Percentiles rank a stretch among this genome's conserved stretches.
Conservation (phyloP, 2,888 invertebrate genomes). For the Hydrotaea diabolus region DNA sequence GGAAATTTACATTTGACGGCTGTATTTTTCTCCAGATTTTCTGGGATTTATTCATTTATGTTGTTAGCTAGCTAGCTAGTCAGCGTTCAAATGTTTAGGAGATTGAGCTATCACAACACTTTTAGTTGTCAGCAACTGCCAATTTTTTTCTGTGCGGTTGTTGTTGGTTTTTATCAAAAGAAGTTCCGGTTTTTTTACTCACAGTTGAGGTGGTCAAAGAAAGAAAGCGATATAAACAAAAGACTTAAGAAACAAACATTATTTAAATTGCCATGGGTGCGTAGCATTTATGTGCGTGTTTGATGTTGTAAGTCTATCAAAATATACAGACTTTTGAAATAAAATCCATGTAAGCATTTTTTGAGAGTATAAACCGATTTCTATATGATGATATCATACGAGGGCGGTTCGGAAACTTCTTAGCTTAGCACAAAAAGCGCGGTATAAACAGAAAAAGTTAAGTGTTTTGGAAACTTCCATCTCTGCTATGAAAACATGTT, state of each 20-base stretch:
- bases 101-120: background rate
- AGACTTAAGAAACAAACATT: constrained; percentile 35
- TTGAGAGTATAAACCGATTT: too few species aligned
- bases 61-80: background rate
- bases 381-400: too few species aligned
- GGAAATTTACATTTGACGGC: background rate
- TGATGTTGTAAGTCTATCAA: too few species aligned
- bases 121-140: background rate
- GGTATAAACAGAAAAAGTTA: too few species aligned
- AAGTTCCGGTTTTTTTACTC: background rate
- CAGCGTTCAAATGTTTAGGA: background rate
- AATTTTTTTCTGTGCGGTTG: background rate
- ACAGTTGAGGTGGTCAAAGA: background rate
- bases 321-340: too few species aligned
- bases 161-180: background rate
- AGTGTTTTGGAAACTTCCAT: too few species aligned
- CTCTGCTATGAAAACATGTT: too few species aligned
- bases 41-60: constrained; percentile 1
- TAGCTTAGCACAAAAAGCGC: too few species aligned
- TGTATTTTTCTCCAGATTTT: background rate
- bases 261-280: background rate
- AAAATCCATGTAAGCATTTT: too few species aligned
- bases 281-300: too few species aligned
- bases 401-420: too few species aligned
- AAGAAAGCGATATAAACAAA: constrained; percentile 14